Evolutionary conservation across 2,113 vertebrate species (phyloP).

Genomic region (Albula goreensis): DNA sequence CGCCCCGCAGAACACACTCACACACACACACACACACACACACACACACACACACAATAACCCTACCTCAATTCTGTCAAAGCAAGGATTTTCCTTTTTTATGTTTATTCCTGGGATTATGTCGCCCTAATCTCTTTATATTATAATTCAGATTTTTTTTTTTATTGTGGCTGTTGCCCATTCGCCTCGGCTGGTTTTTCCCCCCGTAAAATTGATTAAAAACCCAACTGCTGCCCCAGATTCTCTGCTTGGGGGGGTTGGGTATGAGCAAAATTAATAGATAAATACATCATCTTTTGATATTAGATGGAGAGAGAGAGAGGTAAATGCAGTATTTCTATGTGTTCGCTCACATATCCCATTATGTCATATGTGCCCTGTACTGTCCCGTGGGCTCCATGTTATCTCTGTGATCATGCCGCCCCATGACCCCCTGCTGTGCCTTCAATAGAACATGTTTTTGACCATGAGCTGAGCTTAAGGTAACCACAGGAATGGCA

Average conservation of each 20-base stretch:
- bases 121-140: slow-evolving; percentile 71
- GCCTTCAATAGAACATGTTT: neutral
- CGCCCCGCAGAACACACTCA: neutral
- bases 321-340: slow-evolving; percentile 6
- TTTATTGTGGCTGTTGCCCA: slow-evolving; percentile 68
- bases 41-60: slow-evolving; percentile 23
- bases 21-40: slow-evolving; percentile 8
- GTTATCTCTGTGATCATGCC: neutral
- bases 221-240: slow-evolving; percentile 68
- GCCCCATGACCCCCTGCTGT: neutral
- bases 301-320: neutral
- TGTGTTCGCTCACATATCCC: slow-evolving; percentile 30
- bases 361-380: slow-evolving; percentile 19
- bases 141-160: slow-evolving; percentile 75
- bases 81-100: slow-evolving; percentile 39
- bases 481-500: neutral
- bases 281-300: slow-evolving; percentile 11
- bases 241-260: slow-evolving; percentile 50
- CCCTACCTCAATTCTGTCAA: slow-evolving; percentile 48
- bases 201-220: slow-evolving; percentile 75
- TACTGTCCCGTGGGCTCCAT: slow-evolving; percentile 6
- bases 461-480: neutral
- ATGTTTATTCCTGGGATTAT: slow-evolving; percentile 75
- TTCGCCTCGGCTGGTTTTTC: slow-evolving; percentile 47
- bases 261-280: neutral